These are phyloP conservation scores for Sepiola atlantica DNA, from an alignment of 2,888 invertebrate species.

Conservation along the genomic window DNA sequence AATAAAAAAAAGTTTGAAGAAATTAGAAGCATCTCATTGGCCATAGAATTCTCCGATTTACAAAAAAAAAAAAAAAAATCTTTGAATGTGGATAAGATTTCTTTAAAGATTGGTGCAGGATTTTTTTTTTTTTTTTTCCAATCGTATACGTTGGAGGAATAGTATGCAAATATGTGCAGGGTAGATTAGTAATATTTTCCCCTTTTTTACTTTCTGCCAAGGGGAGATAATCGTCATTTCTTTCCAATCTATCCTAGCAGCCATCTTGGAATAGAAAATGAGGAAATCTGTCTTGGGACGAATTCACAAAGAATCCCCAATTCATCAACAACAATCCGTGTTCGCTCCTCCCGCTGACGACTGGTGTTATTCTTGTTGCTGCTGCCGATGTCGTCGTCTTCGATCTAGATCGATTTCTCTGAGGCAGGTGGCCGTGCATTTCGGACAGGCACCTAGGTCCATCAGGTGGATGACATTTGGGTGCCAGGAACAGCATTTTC, in stretches of 20 bases:
- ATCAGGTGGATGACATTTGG: slow-evolving; percentile 63
- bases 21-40: neutral
- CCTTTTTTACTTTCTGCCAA: neutral
- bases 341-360: neutral
- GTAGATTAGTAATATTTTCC: neutral
- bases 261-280: neutral
- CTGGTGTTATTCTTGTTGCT: neutral
- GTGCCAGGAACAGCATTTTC: slow-evolving; percentile 58
- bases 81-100: neutral
- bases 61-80: neutral
- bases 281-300: neutral
- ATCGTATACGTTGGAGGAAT: neutral
- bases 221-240: neutral
- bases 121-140: neutral
- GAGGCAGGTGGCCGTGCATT: slow-evolving; percentile 58
- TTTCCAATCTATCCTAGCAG: neutral
- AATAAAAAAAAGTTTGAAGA: neutral
- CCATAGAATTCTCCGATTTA: neutral
- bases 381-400: neutral
- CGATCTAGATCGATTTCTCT: slow-evolving; percentile 53
- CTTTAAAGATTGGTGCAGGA: neutral
- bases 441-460: slow-evolving; percentile 61
- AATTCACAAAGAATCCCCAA: neutral
- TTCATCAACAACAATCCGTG: neutral
- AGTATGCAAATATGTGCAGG: neutral